These are phyloP conservation scores for Melinaea menophilus DNA, from an alignment of 2,888 invertebrate genomes.

Conservation along the genomic window DNA sequence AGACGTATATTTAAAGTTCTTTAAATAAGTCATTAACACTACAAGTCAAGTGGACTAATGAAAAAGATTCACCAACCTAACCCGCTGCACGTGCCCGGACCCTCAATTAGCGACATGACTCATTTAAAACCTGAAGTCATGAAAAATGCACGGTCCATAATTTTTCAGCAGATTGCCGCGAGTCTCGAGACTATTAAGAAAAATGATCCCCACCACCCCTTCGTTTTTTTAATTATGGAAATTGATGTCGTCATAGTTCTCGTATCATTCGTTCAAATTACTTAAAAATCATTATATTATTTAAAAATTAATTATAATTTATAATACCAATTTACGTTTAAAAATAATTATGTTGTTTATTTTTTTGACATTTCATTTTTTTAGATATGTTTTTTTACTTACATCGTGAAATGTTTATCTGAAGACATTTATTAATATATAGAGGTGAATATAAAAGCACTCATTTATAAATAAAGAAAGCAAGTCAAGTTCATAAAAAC, in stretches of 20 bases:
- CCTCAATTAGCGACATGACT: slow-evolving; percentile 62
- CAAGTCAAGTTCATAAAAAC: slow-evolving; percentile 60
- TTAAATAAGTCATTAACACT: background rate
- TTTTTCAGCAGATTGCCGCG: slow-evolving; percentile 54
- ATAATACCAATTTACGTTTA: background rate
- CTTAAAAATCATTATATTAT: too few species aligned
- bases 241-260: background rate
- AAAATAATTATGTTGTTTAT: background rate
- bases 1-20: background rate
- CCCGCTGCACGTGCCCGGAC: slow-evolving; percentile 14
- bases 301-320: background rate
- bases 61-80: background rate
- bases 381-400: background rate
- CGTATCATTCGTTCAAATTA: slow-evolving; percentile 17
- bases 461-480: slow-evolving; percentile 39
- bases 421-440: too few species aligned
- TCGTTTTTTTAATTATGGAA: slow-evolving; percentile 21
- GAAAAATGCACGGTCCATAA: slow-evolving; percentile 59
- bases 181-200: slow-evolving; percentile 60
- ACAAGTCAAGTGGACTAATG: background rate
- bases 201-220: slow-evolving; percentile 43
- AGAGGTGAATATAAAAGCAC: too few species aligned
- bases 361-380: background rate
- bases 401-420: too few species aligned
- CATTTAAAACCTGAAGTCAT: slow-evolving; percentile 60